Percentiles rank a stretch among this genome's conserved stretches.
These are phyloP conservation scores for Marisa cornuarietis DNA, from an alignment of 1,140 invertebrate genomes.

Conservation along the genomic window DNA sequence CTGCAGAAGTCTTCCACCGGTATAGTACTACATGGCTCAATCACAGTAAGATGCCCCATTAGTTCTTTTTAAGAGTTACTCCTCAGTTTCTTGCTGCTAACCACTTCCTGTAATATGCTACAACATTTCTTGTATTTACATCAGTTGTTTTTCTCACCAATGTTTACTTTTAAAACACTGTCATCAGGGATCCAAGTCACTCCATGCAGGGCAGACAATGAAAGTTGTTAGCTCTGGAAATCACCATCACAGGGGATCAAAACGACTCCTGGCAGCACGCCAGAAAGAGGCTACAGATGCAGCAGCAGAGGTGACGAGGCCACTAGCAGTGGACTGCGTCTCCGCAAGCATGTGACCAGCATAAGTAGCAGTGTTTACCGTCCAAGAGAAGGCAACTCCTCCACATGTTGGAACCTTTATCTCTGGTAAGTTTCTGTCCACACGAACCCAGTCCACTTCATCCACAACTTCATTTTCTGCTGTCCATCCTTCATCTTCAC, in stretches of 20 bases:
- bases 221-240: no score
- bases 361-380: slow-evolving; percentile 33
- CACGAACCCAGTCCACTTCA: slow-evolving; percentile 42
- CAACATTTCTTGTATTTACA: no score
- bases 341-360: slow-evolving; percentile 16
- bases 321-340: slow-evolving; percentile 35
- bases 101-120: no score
- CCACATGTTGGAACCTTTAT: slow-evolving; percentile 21
- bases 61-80: no score
- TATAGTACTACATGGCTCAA: no score
- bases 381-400: slow-evolving; percentile 24
- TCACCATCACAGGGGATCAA: neutral
- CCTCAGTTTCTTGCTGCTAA: no score
- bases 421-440: slow-evolving; percentile 28
- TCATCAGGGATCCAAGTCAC: no score
- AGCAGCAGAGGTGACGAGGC: slow-evolving; percentile 43
- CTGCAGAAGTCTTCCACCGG: no score
- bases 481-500: slow-evolving; percentile 29
- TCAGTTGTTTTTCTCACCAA: no score
- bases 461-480: slow-evolving; percentile 6
- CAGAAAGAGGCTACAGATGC: slow-evolving; percentile 51
- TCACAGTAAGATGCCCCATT: no score
- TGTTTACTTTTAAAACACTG: no score
- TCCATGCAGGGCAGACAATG: no score
- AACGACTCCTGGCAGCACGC: slow-evolving; percentile 22